Conservation (phyloP, 1,140 invertebrate species). For the Coenobita brevimanus region DNA sequence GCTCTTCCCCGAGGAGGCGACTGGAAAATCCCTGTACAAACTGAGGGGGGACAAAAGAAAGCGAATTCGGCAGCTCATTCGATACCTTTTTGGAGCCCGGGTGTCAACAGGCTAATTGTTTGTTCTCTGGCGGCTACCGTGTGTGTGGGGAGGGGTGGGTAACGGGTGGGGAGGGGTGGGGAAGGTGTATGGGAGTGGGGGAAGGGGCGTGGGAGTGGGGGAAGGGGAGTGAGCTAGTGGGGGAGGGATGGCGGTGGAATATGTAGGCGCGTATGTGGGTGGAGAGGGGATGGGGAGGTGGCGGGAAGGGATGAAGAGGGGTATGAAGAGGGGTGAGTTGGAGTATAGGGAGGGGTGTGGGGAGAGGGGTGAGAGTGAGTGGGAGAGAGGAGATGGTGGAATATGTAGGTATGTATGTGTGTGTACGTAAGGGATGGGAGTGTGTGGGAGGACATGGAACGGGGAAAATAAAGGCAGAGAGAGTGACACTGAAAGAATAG, state of each 20-base stretch:
- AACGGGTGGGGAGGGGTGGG: constrained; percentile 23
- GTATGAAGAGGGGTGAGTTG: not conserved
- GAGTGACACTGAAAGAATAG: not conserved
- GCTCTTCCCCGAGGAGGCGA: not conserved
- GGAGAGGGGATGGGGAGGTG: not conserved
- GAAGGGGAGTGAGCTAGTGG: not conserved
- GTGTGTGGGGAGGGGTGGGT: constrained; percentile 31
- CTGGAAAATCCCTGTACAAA: constrained; percentile 42
- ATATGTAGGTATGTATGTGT: not conserved
- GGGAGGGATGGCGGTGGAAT: not conserved
- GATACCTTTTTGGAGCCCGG: constrained; percentile 51
- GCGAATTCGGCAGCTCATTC: constrained; percentile 21
- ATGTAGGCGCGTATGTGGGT: not conserved
- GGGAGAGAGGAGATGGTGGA: not conserved
- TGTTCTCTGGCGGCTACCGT: constrained; percentile 52
- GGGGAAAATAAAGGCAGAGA: not conserved
- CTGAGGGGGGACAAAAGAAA: constrained; percentile 35
- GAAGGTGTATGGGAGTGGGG: constrained; percentile 26
- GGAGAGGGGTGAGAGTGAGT: not conserved
- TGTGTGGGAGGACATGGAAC: not conserved
- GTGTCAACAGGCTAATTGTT: constrained; percentile 51
- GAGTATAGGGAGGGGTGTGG: not conserved
- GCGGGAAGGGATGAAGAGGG: not conserved
- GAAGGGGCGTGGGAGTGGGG: not conserved
- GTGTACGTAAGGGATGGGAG: not conserved